These are phyloP conservation scores for Aphelocoma californica DNA, from an alignment of 2,797 vertebrate species.

Conservation along the genomic window DNA sequence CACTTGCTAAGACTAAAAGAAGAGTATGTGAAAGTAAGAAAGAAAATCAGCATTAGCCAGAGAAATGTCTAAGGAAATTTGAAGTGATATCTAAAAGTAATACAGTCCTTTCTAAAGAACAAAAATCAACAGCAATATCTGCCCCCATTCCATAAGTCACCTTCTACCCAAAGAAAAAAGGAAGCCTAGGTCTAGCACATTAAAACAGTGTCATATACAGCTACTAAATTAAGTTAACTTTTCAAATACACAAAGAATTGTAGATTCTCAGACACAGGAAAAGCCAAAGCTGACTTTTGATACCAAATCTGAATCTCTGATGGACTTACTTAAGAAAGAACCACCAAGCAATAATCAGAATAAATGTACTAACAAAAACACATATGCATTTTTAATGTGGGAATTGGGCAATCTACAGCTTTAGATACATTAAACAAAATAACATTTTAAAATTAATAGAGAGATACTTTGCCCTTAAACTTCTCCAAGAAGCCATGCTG, in stretches of 20 bases:
- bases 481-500: background rate
- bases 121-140: background rate
- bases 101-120: background rate
- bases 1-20: background rate
- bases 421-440: background rate
- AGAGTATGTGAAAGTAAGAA: background rate
- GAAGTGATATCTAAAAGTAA: background rate
- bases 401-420: background rate
- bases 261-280: background rate
- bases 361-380: background rate
- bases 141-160: rapidly evolving
- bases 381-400: background rate
- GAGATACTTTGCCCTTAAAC: background rate
- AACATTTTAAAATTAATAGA: background rate
- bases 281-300: background rate
- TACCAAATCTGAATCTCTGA: background rate
- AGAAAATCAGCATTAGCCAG: background rate
- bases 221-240: background rate
- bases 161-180: background rate
- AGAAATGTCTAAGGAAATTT: background rate
- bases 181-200: background rate
- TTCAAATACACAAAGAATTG: background rate
- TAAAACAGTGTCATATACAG: background rate
- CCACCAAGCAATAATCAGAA: background rate
- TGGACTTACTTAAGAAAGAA: background rate